Evolutionary conservation across 2,888 invertebrate genomes (phyloP).

Genomic region (Cheilosia variabilis): DNA sequence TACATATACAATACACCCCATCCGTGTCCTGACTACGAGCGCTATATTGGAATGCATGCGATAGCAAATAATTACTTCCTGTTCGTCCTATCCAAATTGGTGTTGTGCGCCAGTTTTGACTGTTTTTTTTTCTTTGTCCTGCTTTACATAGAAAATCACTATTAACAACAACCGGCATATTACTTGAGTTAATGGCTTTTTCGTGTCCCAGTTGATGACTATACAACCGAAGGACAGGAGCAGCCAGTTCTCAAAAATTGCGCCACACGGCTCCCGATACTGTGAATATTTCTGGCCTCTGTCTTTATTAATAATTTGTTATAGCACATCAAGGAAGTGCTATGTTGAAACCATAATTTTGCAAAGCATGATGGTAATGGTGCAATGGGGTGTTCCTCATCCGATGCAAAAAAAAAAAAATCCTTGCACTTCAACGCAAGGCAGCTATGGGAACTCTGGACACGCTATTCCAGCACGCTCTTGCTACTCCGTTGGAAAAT

Average conservation of each 20-base stretch:
- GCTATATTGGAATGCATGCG: conserved; percentile 56
- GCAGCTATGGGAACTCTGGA: conserved; percentile 48
- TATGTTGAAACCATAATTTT: conserved; percentile 69
- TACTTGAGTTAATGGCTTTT: conserved; percentile 66
- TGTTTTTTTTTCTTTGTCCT: background rate
- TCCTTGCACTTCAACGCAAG: conserved; percentile 48
- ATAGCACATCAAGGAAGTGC: conserved; percentile 59
- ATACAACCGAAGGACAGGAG: conserved; percentile 29
- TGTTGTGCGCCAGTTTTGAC: conserved; percentile 43
- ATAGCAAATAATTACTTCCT: conserved; percentile 72
- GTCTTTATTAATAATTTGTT: conserved; percentile 69
- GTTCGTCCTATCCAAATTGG: conserved; percentile 57
- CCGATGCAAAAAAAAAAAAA: conserved; percentile 18
- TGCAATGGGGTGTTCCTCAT: conserved; percentile 52
- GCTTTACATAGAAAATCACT: conserved; percentile 59
- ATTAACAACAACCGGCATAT: conserved; percentile 70
- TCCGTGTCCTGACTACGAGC: conserved; percentile 36
- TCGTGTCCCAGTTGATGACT: conserved; percentile 70
- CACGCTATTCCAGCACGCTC: conserved; percentile 62
- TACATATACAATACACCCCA: conserved; percentile 46
- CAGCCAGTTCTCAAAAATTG: conserved; percentile 38
- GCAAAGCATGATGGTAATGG: conserved; percentile 39
- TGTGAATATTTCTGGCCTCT: conserved; percentile 11
- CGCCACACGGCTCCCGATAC: background rate
- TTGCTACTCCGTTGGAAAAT: conserved; percentile 22